Evolutionary conservation across 2,888 invertebrate species (phyloP).

Genomic region (Orthonevra nobilis): DNA sequence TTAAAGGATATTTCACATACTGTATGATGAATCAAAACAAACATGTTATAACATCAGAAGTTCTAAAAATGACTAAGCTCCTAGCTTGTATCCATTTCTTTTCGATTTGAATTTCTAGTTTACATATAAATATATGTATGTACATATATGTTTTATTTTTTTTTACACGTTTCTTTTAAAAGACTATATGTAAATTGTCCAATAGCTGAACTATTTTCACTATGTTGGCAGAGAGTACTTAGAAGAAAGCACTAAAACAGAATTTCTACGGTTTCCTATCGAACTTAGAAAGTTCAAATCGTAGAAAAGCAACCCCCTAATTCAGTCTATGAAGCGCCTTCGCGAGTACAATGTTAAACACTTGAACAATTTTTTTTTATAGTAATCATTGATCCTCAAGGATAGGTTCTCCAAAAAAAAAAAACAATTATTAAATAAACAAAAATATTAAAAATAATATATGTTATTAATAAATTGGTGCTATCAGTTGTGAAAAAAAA

Average conservation of each 20-base stretch:
- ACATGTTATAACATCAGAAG: slow-evolving; percentile 27
- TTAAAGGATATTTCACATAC: too few species aligned
- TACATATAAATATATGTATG: slow-evolving; percentile 2
- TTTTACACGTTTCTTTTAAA: slow-evolving; percentile 7
- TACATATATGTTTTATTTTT: background rate
- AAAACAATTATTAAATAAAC: slow-evolving; percentile 12
- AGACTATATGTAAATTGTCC: slow-evolving; percentile 41
- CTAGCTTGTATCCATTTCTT: slow-evolving; percentile 11
- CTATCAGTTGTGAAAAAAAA: background rate
- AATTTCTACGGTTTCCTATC: slow-evolving; percentile 76
- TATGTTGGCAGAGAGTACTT: slow-evolving; percentile 60
- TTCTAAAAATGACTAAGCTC: slow-evolving; percentile 40
- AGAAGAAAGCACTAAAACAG: slow-evolving; percentile 62
- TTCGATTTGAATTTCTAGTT: slow-evolving; percentile 20
- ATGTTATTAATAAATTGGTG: background rate
- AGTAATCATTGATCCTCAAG: slow-evolving; percentile 29
- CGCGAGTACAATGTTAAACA: slow-evolving; percentile 66
- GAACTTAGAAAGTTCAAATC: slow-evolving; percentile 75
- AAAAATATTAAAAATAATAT: too few species aligned
- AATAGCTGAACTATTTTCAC: slow-evolving; percentile 61
- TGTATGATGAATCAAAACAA: too few species aligned
- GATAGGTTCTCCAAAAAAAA: slow-evolving; percentile 11
- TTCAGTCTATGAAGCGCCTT: slow-evolving; percentile 76
- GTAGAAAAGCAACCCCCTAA: slow-evolving; percentile 76
- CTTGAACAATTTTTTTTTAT: background rate